Percentiles rank a stretch among this genome's conserved stretches.
Conservation (phyloP, 2,888 invertebrate species). For the Polymixis flavicincta region DNA sequence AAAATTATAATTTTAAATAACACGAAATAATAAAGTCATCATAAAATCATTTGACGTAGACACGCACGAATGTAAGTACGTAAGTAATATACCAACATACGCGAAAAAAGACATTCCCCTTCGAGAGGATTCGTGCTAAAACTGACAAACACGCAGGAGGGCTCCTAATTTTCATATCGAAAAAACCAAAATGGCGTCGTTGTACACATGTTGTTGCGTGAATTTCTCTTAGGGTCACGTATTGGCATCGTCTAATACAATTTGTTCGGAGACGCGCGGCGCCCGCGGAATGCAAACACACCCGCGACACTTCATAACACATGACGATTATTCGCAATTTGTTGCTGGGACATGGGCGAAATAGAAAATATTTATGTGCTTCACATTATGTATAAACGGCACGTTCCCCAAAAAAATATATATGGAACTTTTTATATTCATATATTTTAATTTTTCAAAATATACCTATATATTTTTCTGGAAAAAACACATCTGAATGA, state of each 20-base stretch:
- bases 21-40: conserved; percentile 57
- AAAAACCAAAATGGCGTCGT: conserved; percentile 77
- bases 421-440: conserved; percentile 26
- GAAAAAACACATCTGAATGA: not conserved
- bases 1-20: conserved; percentile 17
- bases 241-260: conserved; percentile 88
- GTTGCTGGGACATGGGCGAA: conserved; percentile 71
- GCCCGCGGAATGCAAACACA: conserved; percentile 84
- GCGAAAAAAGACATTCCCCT: conserved; percentile 63
- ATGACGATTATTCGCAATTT: conserved; percentile 84
- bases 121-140: conserved; percentile 71
- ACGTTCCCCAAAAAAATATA: conserved; percentile 32
- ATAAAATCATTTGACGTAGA: conserved; percentile 61
- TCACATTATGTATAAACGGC: conserved; percentile 43
- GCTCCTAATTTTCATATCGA: conserved; percentile 81
- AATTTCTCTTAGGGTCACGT: conserved; percentile 84
- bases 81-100: conserved; percentile 64
- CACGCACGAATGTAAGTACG: conserved; percentile 57
- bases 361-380: conserved; percentile 65
- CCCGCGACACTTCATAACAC: conserved; percentile 81
- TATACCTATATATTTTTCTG: not conserved
- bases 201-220: conserved; percentile 80
- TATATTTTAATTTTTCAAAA: not conserved
- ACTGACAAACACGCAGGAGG: conserved; percentile 70
- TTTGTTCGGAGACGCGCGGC: conserved; percentile 84